Percentiles rank a stretch among this genome's conserved stretches.
Evolutionary conservation across 1,140 invertebrate genomes (phyloP).

Genomic region (Cotesia vestalis): DNA sequence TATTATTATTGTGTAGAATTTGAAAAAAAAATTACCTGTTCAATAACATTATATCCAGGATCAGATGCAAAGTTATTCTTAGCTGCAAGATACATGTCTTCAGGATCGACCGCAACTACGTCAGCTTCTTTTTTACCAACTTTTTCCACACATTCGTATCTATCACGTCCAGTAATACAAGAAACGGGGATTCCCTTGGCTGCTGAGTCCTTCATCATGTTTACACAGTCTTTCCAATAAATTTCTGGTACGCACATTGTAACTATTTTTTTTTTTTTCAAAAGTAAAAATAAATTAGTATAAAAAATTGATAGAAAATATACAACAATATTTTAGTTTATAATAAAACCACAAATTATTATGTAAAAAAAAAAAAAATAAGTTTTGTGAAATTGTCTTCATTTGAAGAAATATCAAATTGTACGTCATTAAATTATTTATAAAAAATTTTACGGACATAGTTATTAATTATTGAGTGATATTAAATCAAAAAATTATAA

Average conservation of each 20-base stretch:
- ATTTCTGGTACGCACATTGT: slow-evolving; percentile 77
- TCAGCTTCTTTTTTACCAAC: slow-evolving; percentile 81
- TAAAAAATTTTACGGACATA: too few species aligned
- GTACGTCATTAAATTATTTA: too few species aligned
- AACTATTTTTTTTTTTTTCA: slow-evolving; percentile 60
- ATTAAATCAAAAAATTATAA: too few species aligned
- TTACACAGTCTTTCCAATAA: slow-evolving; percentile 70
- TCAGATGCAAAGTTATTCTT: slow-evolving; percentile 73
- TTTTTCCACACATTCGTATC: slow-evolving; percentile 77
- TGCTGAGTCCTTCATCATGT: slow-evolving; percentile 72
- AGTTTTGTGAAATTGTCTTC: too few species aligned
- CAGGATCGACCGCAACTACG: slow-evolving; percentile 81
- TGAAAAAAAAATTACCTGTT: slow-evolving; percentile 65
- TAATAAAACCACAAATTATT: too few species aligned
- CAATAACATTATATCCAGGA: slow-evolving; percentile 74
- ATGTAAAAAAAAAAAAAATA: too few species aligned
- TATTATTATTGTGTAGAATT: too few species aligned
- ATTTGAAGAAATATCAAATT: too few species aligned
- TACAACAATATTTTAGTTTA: too few species aligned
- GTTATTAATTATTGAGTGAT: too few species aligned
- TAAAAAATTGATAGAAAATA: background rate
- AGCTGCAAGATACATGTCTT: slow-evolving; percentile 84
- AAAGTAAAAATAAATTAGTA: background rate
- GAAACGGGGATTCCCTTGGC: slow-evolving; percentile 70
- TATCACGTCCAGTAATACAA: slow-evolving; percentile 75